Evolutionary conservation across 2,797 vertebrate genomes (phyloP).

Genomic region (Pantherophis vulpinus): DNA sequence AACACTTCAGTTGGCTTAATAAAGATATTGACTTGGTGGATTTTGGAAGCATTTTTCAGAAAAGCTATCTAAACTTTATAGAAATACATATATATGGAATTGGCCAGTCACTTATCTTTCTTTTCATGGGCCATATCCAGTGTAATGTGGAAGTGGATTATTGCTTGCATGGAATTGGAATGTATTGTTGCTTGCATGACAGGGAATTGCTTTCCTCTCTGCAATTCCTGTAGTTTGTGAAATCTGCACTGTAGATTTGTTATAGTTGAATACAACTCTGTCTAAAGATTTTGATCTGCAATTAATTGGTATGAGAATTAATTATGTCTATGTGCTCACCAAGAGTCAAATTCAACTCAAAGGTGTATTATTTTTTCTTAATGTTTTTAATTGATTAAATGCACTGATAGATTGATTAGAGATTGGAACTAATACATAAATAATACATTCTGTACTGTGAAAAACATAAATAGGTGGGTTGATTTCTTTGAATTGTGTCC

Average conservation of each 20-base stretch:
- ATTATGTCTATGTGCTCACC: neutral
- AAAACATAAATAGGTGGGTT: conserved; percentile 4
- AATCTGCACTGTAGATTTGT: neutral
- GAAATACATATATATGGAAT: neutral
- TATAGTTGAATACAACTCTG: neutral
- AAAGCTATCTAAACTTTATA: neutral
- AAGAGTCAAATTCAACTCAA: neutral
- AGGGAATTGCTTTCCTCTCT: neutral
- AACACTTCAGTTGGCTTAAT: neutral
- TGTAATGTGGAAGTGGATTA: neutral
- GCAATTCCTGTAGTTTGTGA: neutral
- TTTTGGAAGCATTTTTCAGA: neutral
- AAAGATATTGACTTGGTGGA: neutral
- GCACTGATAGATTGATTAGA: neutral
- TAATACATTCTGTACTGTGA: conserved; percentile 18
- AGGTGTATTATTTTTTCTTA: neutral
- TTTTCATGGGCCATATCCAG: neutral
- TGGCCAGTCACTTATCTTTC: neutral
- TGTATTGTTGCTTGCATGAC: neutral
- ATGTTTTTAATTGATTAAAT: neutral
- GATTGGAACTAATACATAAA: neutral
- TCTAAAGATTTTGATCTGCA: neutral
- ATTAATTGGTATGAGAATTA: neutral
- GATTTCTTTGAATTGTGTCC: conserved; percentile 25
- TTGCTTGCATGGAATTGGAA: neutral